Base-by-base conservation (phyloP, 2,797 vertebrate species). In the Craterocephalus amniculus region DNA sequence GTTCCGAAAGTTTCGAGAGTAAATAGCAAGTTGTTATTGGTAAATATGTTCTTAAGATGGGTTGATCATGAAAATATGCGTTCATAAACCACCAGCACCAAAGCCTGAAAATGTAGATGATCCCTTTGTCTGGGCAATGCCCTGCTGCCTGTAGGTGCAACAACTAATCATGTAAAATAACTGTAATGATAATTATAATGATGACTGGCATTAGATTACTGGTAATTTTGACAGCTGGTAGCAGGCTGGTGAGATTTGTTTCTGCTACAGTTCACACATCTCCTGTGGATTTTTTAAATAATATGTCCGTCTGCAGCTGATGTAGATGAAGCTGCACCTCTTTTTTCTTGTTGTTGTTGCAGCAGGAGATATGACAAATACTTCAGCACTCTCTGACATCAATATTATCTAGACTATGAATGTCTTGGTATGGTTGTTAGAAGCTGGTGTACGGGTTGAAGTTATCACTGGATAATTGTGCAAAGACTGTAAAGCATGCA, bases 61-160 rank as follows among this genome's bases (percentile, higher is more conserved):
- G 34, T 34, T 34, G 34, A 8, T 8, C 34, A 34, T 78, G 22
- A 81, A 84, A 72, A 57, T 43, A 78, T 76, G 45, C 4, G n/a
- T 20, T 43, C 8, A 43, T 43, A 5, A 18, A 43, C 6, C 22
- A 22, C 24, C 24, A 22, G 22, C 18, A 49, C 18, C 22, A 49
- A 49, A 20, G 9, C 20, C n/a, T n/a, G n/a, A n/a, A n/a, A n/a
- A n/a, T n/a, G n/a, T n/a, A n/a, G n/a, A n/a, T n/a, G n/a, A n/a
- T n/a, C n/a, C n/a, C n/a, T n/a, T n/a, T n/a, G n/a, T n/a, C n/a
- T n/a, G n/a, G n/a, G n/a, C n/a, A n/a, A n/a, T n/a, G n/a, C n/a
- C n/a, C n/a, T n/a, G n/a, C n/a, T n/a, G n/a, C n/a, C n/a, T n/a
- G n/a, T n/a, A n/a, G 14, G 40, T 45, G 40, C 16, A 16, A 32